Base-by-base conservation (phyloP, 1,140 invertebrate genomes). In the Hermetia illucens region DNA sequence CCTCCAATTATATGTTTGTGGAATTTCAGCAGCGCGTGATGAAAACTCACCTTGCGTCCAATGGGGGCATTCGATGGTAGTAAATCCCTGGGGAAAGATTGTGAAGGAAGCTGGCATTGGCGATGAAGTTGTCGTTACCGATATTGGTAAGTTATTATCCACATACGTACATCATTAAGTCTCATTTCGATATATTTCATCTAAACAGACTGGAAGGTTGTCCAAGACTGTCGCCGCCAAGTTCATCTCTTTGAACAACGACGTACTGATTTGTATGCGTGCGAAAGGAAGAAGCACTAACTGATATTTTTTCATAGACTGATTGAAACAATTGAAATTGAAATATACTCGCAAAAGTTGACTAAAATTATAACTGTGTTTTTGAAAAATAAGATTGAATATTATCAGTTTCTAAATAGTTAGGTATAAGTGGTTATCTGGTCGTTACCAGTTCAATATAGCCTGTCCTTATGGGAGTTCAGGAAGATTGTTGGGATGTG, bases 251-350 rank as follows among this genome's bases (percentile, higher is more conserved):
- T 65, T 30, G 56, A 54, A 17, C 87, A 91, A 62, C 69, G 76
- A 47, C 71, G 86, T 46, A 71, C 64, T 2, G 85, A 91, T 55
- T 41, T 91, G 3, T 91, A 91, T 52, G 72, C 82, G 39, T 76
- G 72, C 1, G 25, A 71, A 41, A 19, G 24, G 17, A 40, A 34
- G 20, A 27, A 27, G 24, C 13, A 27, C n/a, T n/a, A n/a, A n/a
- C n/a, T n/a, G n/a, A n/a, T n/a, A n/a, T n/a, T n/a, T n/a, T n/a
- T n/a, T n/a, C n/a, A n/a, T n/a, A n/a, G n/a, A n/a, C n/a, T n/a
- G n/a, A n/a, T n/a, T n/a, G n/a, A n/a, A n/a, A n/a, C n/a, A n/a
- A n/a, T n/a, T n/a, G n/a, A n/a, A n/a, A n/a, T n/a, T n/a, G n/a
- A n/a, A n/a, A n/a, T n/a, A n/a, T n/a, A n/a, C n/a, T n/a, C n/a